Conservation (phyloP, 2,113 vertebrate species). For the Tinamus guttatus region DNA sequence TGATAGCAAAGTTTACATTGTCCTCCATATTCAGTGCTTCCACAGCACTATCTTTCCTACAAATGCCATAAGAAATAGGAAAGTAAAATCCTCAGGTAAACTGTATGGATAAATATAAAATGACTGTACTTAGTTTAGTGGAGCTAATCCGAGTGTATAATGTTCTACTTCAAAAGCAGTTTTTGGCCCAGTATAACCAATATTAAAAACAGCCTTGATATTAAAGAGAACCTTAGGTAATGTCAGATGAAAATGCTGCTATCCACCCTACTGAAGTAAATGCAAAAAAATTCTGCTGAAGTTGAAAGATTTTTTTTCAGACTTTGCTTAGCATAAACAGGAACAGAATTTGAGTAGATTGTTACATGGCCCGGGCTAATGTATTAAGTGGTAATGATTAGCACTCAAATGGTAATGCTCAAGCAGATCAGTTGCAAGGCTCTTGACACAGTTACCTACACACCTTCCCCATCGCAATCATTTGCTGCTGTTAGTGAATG, state of each 20-base stretch:
- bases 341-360: background rate
- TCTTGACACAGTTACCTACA: background rate
- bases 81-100: slow-evolving; percentile 28
- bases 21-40: background rate
- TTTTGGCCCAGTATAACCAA: background rate
- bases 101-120: background rate
- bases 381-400: background rate
- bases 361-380: background rate
- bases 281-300: background rate
- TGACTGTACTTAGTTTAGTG: background rate
- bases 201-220: background rate
- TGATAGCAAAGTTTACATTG: slow-evolving; percentile 45
- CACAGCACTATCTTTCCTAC: background rate
- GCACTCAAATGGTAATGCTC: background rate
- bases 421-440: background rate
- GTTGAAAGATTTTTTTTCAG: background rate
- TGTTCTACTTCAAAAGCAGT: background rate
- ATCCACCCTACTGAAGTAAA: background rate
- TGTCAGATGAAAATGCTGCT: background rate
- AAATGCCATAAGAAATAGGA: background rate
- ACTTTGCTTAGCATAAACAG: background rate
- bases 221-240: background rate
- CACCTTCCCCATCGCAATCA: background rate
- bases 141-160: background rate
- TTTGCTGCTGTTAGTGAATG: background rate